Base-by-base conservation (phyloP, 2,113 vertebrate genomes). In the Lanius ludovicianus region DNA sequence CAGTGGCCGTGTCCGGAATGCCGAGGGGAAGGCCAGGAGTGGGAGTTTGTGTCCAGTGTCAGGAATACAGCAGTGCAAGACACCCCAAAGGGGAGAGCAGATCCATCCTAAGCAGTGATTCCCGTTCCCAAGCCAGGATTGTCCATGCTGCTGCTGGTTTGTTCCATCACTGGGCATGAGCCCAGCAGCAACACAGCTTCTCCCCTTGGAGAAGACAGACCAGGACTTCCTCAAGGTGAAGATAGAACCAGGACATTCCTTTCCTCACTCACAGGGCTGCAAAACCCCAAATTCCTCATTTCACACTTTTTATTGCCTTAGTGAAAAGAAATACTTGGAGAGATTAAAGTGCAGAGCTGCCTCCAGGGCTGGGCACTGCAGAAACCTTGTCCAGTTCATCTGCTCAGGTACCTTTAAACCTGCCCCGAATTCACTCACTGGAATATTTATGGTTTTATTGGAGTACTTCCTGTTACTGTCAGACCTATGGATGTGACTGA, bases 301-400 rank as follows among this genome's bases (percentile, higher is more conserved):
- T n/a, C 71, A 88, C 70, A 77, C 33, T 37, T 92, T 41, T 92
- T 93, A 94, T 94, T 95, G 94, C 95, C 91, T 95, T 91, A 71
- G 56, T 5, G 37, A 84, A 84, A 78, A 89, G 42, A 89, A 81
- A 59, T 64, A 37, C 64, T 86, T 49, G 42, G 71, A 81, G 91
- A 74, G 87, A 86, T 78, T 92, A 85, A 97, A 96, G 95, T 94
- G 84, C 87, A 83, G 87, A 50, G 74, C 74, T 87, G 84, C 82
- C 84, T 69, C 22, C 25, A 62, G 79, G 81, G 35, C 35, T 1
- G 10, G 67, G 56, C 64, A 28, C 62, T 87, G 71, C 39, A 59
- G 78, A 55, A 76, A 86, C 49, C 1, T 47, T 1, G 2, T 7
- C 11, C 0, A 5, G 63, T 53, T 59, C 37, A 31, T 39, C 81